These are phyloP conservation scores for Emys orbicularis DNA, from an alignment of 2,797 vertebrate species.

Conservation along the genomic window DNA sequence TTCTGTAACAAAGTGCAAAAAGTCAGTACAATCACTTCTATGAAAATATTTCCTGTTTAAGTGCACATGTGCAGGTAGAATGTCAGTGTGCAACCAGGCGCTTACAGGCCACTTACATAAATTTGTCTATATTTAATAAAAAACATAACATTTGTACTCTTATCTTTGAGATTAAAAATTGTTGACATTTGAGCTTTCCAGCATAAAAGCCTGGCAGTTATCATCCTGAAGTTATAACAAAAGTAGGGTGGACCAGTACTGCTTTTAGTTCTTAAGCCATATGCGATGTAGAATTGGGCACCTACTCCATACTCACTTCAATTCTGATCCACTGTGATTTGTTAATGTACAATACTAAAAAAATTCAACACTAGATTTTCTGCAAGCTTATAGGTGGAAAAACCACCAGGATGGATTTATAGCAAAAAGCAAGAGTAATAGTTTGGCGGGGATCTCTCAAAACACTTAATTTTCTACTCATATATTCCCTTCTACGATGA, in stretches of 20 bases:
- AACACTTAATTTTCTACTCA: accelerated
- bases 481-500: neutral
- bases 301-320: neutral
- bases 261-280: neutral
- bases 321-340: neutral
- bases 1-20: neutral
- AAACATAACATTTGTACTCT: neutral
- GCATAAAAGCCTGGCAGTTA: neutral
- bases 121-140: neutral
- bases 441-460: neutral
- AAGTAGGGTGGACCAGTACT: neutral
- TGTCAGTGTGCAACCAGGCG: neutral
- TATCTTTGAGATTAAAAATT: neutral
- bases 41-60: neutral
- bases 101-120: neutral
- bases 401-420: neutral
- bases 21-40: neutral
- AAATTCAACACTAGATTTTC: neutral
- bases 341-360: neutral
- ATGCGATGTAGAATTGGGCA: neutral
- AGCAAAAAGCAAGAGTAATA: neutral
- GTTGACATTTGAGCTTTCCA: neutral
- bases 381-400: neutral
- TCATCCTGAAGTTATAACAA: accelerated
- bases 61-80: neutral